Percentiles rank a stretch among this genome's conserved stretches.
phyloP scores from a whole-genome alignment of 2,888 invertebrate genomes.

The Erebia epiphron region DNA sequence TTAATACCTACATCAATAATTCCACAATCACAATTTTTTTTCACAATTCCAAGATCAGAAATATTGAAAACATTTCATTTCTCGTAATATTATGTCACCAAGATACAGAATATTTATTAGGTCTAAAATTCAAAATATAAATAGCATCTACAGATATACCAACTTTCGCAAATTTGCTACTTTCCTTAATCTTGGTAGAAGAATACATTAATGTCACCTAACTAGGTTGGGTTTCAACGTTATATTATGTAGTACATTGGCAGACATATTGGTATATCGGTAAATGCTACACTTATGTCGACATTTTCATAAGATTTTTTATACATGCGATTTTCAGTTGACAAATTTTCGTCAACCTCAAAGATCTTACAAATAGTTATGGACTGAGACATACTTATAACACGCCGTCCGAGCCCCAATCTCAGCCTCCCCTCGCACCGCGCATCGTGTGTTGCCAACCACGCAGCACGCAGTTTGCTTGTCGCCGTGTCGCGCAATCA shows the following conservation, averaged over 20 bases:
- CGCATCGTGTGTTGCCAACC: too few species aligned
- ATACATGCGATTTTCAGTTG: neutral
- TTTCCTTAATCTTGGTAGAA: too few species aligned
- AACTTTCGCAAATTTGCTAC: neutral
- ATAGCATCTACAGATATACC: neutral
- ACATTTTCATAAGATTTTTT: neutral
- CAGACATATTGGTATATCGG: neutral
- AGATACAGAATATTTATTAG: neutral
- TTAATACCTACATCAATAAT: neutral
- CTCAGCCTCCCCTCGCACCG: too few species aligned
- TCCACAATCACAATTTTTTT: neutral
- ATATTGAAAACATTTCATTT: neutral
- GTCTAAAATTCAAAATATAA: neutral
- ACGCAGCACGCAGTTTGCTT: too few species aligned
- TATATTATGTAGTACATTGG: neutral
- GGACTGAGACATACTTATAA: too few species aligned
- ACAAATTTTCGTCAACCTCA: neutral
- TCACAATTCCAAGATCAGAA: neutral
- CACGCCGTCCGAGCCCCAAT: too few species aligned
- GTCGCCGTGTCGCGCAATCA: too few species aligned
- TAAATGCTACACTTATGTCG: neutral
- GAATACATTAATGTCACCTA: neutral
- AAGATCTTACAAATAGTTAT: too few species aligned
- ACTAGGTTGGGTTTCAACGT: neutral
- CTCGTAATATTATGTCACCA: neutral